Percentiles rank a stretch among this genome's conserved stretches.
phyloP scores from a whole-genome alignment of 37 sponge, comb jelly and placozoan species.

The Chondrosia reniformis region DNA sequence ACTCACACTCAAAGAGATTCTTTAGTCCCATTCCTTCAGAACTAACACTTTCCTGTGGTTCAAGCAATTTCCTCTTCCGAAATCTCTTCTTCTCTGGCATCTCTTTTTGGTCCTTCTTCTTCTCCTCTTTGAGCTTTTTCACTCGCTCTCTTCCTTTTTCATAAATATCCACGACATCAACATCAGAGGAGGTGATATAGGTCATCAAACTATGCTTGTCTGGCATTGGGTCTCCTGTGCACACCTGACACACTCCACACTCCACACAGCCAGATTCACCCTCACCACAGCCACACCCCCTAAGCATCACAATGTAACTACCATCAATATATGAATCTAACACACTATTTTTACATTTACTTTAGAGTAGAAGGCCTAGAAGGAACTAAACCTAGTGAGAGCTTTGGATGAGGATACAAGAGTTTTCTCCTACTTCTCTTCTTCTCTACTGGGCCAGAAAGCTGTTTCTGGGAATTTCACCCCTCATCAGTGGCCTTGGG shows the following conservation, averaged over 20 bases:
- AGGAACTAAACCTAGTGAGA: no score
- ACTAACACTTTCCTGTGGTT: not conserved
- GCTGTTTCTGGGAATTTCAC: no score
- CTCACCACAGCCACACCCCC: slow-evolving; percentile 92
- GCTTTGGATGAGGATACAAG: no score
- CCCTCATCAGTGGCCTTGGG: no score
- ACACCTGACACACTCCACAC: slow-evolving; percentile 91
- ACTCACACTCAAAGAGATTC: slow-evolving; percentile 62
- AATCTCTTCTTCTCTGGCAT: slow-evolving; percentile 26
- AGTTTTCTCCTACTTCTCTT: no score
- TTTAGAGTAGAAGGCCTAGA: no score
- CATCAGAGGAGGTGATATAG: slow-evolving; percentile 21
- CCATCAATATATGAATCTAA: no score
- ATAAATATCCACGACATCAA: slow-evolving; percentile 21
- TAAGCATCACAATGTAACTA: no score
- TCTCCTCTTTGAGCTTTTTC: slow-evolving; percentile 5
- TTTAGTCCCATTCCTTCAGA: slow-evolving; percentile 53
- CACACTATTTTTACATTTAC: no score
- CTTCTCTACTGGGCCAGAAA: no score
- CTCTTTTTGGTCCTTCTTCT: slow-evolving; percentile 35
- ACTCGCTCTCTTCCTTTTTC: slow-evolving; percentile 25
- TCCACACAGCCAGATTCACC: slow-evolving; percentile 88
- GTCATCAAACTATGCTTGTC: slow-evolving; percentile 15
- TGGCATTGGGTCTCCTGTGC: slow-evolving; percentile 58
- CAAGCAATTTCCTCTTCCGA: not conserved